Base-by-base conservation (phyloP, 2,888 invertebrate species). In the Eumerus sabulonum region DNA sequence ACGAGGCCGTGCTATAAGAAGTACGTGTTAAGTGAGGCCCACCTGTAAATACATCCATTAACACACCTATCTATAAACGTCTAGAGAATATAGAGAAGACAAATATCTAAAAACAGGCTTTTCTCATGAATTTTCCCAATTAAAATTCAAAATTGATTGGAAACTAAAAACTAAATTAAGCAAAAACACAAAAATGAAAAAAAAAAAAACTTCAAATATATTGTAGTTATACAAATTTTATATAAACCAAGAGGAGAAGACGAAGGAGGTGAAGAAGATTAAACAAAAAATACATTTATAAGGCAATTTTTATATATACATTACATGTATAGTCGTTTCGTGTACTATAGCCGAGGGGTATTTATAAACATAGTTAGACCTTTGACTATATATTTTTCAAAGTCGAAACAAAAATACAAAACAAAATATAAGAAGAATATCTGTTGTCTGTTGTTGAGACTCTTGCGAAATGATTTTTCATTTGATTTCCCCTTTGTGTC, bases 221-320 rank as follows among this genome's bases (percentile, higher is more conserved):
- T 64, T 79, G 68, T 79, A 79, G 74, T 74, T 74, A 79, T 79
- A 70, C 63, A 74, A 79, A 79, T 74, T 74, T 79, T 74, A 70
- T 79, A 74, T 60, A 64, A 66, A 27, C n/a, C n/a, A n/a, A n/a
- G n/a, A n/a, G n/a, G 7, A 27, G 7, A 27, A 27, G 7, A 2
- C 27, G 27, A 27, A 27, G n/a, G n/a, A n/a, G n/a, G n/a, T n/a
- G n/a, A n/a, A n/a, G n/a, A n/a, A n/a, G n/a, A n/a, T n/a, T n/a
- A 27, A 27, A 27, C 2, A 27, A 27, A 27, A 4, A 27, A 66
- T 47, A 68, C 59, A 59, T 59, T 51, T 60, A 14, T 48, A 67
- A 67, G 54, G 50, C 59, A 71, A 64, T 60, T 72, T 67, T 77
- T 74, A 64, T 56, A 74, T 70, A 51, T 66, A 51, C 67, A 74